Evolutionary conservation across 1,140 invertebrate genomes (phyloP).

Genomic region (Chymomyza costata): DNA sequence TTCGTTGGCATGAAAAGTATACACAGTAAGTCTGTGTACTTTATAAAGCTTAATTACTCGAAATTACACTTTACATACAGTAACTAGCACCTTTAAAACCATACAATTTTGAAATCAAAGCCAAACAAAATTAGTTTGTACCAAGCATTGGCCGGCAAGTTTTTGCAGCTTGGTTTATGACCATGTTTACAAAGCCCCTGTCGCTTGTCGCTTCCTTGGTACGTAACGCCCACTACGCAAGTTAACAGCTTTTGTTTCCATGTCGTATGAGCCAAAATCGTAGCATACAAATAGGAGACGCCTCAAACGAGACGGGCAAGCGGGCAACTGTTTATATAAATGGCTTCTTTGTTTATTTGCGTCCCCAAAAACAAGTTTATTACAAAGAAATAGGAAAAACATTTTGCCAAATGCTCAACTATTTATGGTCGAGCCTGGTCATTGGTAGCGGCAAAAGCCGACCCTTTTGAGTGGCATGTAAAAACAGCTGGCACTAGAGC

Average conservation of each 20-base stretch:
- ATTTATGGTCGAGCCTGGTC: background rate
- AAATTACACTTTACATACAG: too few species aligned
- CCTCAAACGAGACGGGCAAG: too few species aligned
- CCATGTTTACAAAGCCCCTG: constrained; percentile 53
- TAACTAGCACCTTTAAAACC: too few species aligned
- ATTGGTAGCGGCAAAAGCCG: constrained; percentile 1
- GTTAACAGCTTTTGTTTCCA: constrained; percentile 62
- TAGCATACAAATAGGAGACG: too few species aligned
- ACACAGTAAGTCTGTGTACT: too few species aligned
- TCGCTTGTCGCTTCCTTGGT: constrained; percentile 44
- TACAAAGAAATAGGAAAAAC: constrained; percentile 59
- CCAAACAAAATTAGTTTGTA: too few species aligned
- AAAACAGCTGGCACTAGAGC: constrained; percentile 32
- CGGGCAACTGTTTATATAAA: constrained; percentile 49
- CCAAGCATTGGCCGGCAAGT: too few species aligned
- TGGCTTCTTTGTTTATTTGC: constrained; percentile 54
- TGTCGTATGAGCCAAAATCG: constrained; percentile 2
- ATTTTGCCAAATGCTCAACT: constrained; percentile 27
- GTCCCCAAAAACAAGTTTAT: constrained; percentile 64
- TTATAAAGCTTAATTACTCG: too few species aligned
- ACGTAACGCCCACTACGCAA: constrained; percentile 50
- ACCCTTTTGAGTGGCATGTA: constrained; percentile 44
- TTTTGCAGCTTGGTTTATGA: constrained; percentile 47
- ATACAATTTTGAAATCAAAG: too few species aligned
- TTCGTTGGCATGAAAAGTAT: too few species aligned